Base-by-base conservation (phyloP, 2,888 invertebrate genomes). In the Lasioglossum lativentre region DNA sequence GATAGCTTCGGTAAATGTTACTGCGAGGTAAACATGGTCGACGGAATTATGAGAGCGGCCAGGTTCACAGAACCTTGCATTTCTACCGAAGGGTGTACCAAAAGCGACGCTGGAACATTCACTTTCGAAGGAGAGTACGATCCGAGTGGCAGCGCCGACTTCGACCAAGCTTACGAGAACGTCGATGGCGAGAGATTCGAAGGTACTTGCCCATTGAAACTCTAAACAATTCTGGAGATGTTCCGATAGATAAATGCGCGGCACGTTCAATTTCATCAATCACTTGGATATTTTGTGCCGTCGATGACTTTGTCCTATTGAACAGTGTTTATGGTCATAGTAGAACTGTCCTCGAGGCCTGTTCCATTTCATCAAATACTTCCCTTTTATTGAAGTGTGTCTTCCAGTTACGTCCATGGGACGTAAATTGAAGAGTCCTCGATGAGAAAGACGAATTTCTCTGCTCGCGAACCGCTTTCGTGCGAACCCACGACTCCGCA, bases 1-100 rank as follows among this genome's bases (percentile, higher is more conserved):
- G 75, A 82, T 27, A 87, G 87, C 75, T 78, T 91, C 45, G 86
- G 90, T 80, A 90, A 91, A 77, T 94, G 94, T 87, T 91, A 90
- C 78, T 95, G 94, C 87, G 86, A 88, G 68, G 88, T 91, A 40
- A 80, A 81, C n/a, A 84, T 74, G 74, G 76, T 78, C 75, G 81
- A 82, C 75, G 89, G 86, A 73, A 78, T 83, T 73, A 83, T 88
- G 84, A 88, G 75, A 86, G 87, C 85, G 78, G 80, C 73, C 74
- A 87, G 91, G 74, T 87, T 86, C 80, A 91, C 86, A 63, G 88
- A 89, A 82, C 86, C 88, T 79, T 91, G 90, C 79, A 79, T 83
- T 73, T 86, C 87, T 56, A 88, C 78, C 52, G 82, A 82, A 78
- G 81, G 76, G 68, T 89, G 86, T 76, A 78, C 40, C 52, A 27